Conservation (phyloP, 2,113 vertebrate species). For the Podocnemis expansa region DNA sequence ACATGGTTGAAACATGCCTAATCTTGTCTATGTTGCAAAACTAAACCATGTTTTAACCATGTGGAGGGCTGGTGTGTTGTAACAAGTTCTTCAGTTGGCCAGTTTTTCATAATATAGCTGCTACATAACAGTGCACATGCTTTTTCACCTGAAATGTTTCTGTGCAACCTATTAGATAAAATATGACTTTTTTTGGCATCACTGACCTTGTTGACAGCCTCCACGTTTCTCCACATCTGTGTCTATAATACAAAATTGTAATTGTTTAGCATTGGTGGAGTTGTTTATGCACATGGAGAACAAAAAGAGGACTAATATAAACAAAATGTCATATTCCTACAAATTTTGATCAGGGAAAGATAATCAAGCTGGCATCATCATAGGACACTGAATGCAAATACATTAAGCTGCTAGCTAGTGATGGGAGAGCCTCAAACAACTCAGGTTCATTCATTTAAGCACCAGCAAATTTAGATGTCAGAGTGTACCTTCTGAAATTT, state of each 20-base stretch:
- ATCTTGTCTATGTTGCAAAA: not conserved
- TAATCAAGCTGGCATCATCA: conserved; percentile 73
- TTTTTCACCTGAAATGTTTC: not conserved
- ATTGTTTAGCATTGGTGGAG: conserved; percentile 69
- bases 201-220: conserved; percentile 31
- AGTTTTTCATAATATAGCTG: not conserved
- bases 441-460: conserved; percentile 52
- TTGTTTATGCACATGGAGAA: conserved; percentile 76
- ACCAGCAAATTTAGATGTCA: not conserved
- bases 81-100: not conserved
- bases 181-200: conserved; percentile 61
- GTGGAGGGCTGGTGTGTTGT: not conserved
- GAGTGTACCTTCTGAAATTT: not conserved
- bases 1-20: fast-evolving
- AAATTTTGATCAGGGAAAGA: conserved; percentile 71
- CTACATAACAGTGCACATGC: not conserved
- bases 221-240: conserved; percentile 66
- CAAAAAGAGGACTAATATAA: conserved; percentile 75
- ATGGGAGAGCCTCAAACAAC: conserved; percentile 47
- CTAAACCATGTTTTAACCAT: not conserved
- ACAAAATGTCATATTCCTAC: conserved; percentile 74
- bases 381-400: conserved; percentile 26
- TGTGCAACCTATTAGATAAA: conserved; percentile 24
- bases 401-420: conserved; percentile 57
- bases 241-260: conserved; percentile 59